These are phyloP conservation scores for Hydropsyche betteni DNA, from an alignment of 2,888 invertebrate species.

Conservation along the genomic window DNA sequence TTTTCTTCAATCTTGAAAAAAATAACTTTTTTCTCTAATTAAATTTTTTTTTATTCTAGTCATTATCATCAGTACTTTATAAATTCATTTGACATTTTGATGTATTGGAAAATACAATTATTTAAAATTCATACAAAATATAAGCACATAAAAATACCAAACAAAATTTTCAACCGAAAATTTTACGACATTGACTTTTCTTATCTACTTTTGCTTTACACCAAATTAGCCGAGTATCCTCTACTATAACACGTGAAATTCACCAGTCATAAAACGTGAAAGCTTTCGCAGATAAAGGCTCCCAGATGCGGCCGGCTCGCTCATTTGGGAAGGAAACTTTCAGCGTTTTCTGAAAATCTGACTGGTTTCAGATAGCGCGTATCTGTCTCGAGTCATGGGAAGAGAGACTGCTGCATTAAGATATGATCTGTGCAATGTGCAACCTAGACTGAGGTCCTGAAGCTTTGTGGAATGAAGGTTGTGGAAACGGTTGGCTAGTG, in stretches of 20 bases:
- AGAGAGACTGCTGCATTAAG: slow-evolving; percentile 31
- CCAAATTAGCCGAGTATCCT: too few species aligned
- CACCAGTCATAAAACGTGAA: slow-evolving; percentile 18
- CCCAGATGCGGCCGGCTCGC: slow-evolving; percentile 8
- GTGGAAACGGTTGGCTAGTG: too few species aligned
- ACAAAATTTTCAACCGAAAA: not conserved
- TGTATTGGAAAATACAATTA: too few species aligned
- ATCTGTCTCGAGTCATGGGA: not conserved
- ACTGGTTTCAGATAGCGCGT: slow-evolving; percentile 5
- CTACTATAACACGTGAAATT: too few species aligned
- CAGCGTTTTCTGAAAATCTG: slow-evolving; percentile 2
- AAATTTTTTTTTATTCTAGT: too few species aligned
- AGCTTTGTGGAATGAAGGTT: too few species aligned
- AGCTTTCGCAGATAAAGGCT: slow-evolving; percentile 28
- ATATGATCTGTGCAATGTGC: slow-evolving; percentile 34
- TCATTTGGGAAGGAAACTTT: slow-evolving; percentile 7
- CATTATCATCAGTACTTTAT: too few species aligned
- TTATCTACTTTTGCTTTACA: not conserved
- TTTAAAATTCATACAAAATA: not conserved
- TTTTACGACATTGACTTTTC: too few species aligned
- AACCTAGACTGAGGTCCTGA: not conserved
- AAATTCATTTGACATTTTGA: too few species aligned
- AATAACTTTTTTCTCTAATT: too few species aligned
- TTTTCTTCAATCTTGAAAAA: too few species aligned
- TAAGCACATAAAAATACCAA: not conserved